phyloP scores from a whole-genome alignment of 1,140 invertebrate species.

The Drosophila santomea region DNA sequence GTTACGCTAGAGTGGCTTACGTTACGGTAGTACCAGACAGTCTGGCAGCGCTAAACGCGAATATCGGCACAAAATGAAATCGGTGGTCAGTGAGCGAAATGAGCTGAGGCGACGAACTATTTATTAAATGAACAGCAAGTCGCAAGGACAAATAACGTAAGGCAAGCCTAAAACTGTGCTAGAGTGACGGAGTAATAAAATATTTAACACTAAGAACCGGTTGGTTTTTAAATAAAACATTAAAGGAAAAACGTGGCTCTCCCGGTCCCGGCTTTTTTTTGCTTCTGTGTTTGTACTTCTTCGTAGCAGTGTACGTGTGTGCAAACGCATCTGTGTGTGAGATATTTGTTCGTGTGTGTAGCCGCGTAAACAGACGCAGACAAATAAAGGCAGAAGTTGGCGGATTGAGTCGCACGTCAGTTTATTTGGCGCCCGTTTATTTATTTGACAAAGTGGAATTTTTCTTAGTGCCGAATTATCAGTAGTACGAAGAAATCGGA shows the following conservation, averaged over 20 bases:
- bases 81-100: slow-evolving; percentile 20
- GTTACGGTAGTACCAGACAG: slow-evolving; percentile 10
- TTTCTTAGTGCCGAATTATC: slow-evolving; percentile 15
- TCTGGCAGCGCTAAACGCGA: slow-evolving; percentile 66
- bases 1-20: slow-evolving; percentile 2
- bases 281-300: slow-evolving; percentile 44
- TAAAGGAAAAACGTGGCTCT: slow-evolving; percentile 53
- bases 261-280: slow-evolving; percentile 66
- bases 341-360: slow-evolving; percentile 39
- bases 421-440: slow-evolving; percentile 76
- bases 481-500: slow-evolving; percentile 10
- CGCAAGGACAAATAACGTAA: slow-evolving; percentile 19
- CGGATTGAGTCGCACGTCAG: slow-evolving; percentile 42
- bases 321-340: slow-evolving; percentile 23
- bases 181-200: slow-evolving; percentile 23
- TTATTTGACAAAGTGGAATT: slow-evolving; percentile 64
- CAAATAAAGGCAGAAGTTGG: slow-evolving; percentile 43
- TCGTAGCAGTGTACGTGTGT: slow-evolving; percentile 23
- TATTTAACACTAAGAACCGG: slow-evolving; percentile 48
- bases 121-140: slow-evolving; percentile 37
- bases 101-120: slow-evolving; percentile 21
- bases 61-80: slow-evolving; percentile 62
- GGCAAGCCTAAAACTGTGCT: neutral
- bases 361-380: slow-evolving; percentile 53
- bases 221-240: slow-evolving; percentile 41